Evolutionary conservation across 2,888 invertebrate genomes (phyloP).

Genomic region (Stenotaenia linearis): DNA sequence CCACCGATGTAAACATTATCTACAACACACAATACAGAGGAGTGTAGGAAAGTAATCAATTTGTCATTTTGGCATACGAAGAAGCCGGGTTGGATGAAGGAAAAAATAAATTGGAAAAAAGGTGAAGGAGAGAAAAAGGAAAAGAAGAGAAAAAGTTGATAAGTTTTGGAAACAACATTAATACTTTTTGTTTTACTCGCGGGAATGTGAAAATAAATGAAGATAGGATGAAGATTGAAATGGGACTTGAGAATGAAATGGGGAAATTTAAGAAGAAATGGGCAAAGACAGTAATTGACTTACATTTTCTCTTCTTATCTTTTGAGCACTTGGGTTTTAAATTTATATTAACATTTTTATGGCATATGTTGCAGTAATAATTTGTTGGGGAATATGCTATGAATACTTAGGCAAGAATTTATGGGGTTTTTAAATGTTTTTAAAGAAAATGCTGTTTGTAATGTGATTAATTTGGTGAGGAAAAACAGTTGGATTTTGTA

Average conservation of each 20-base stretch:
- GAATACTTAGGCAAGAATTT: not conserved
- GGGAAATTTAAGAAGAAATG: slow-evolving; percentile 15
- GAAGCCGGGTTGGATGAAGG: not conserved
- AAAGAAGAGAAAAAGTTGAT: not conserved
- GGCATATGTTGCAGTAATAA: not conserved
- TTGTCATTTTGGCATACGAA: not conserved
- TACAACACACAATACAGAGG: not conserved
- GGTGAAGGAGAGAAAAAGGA: not conserved
- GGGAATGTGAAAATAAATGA: slow-evolving; percentile 21
- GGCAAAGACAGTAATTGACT: slow-evolving; percentile 26
- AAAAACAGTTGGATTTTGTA: too few species aligned
- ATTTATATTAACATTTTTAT: slow-evolving; percentile 3
- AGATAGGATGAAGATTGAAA: slow-evolving; percentile 24
- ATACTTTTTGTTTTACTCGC: slow-evolving; percentile 22
- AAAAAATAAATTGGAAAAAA: not conserved
- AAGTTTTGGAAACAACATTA: slow-evolving; percentile 23
- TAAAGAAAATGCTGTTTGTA: too few species aligned
- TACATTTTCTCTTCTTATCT: slow-evolving; percentile 7
- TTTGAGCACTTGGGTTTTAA: slow-evolving; percentile 1
- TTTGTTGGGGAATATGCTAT: not conserved
- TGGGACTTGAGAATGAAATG: slow-evolving; percentile 20
- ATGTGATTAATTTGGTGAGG: too few species aligned
- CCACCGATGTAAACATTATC: not conserved
- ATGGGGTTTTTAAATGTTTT: too few species aligned
- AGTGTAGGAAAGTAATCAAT: not conserved